A percentile compares a stretch with the other conserved stretches of the same genome.
These are phyloP conservation scores for Procavia capensis DNA, from an alignment of 2,113 vertebrate species.

Conservation along the genomic window DNA sequence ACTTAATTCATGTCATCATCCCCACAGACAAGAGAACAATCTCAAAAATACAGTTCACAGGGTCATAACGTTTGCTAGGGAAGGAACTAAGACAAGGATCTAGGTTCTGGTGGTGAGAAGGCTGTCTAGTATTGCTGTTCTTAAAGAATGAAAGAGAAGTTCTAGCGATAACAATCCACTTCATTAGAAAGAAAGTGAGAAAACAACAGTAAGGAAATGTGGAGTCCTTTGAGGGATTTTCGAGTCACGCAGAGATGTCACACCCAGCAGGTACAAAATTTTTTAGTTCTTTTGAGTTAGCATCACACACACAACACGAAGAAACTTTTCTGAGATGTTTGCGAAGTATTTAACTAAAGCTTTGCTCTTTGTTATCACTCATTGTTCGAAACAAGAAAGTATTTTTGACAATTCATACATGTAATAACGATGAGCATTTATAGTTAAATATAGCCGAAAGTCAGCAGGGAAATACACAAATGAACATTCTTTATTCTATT, in stretches of 20 bases:
- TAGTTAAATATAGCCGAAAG: background rate
- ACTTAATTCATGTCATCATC: background rate
- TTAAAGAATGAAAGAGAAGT: slow-evolving; percentile 1
- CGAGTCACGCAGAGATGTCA: background rate
- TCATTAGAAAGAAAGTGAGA: background rate
- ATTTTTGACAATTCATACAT: slow-evolving; percentile 16
- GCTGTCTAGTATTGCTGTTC: background rate
- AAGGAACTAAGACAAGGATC: background rate
- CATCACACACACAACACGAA: background rate
- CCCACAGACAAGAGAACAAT: background rate
- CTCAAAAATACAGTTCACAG: background rate
- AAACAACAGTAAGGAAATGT: background rate
- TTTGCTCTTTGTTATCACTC: background rate
- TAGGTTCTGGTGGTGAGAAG: background rate
- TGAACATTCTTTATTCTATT: background rate
- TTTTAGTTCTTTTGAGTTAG: background rate
- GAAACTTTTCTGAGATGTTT: background rate
- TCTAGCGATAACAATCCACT: background rate
- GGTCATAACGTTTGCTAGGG: background rate
- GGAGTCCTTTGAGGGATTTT: background rate
- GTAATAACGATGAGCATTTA: background rate
- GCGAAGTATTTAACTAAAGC: background rate
- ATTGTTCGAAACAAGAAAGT: background rate
- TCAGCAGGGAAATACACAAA: background rate
- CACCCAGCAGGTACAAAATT: background rate